Evolutionary conservation across 92 coral and sea anemone genomes (phyloP).

Genomic region (Montipora capitata): DNA sequence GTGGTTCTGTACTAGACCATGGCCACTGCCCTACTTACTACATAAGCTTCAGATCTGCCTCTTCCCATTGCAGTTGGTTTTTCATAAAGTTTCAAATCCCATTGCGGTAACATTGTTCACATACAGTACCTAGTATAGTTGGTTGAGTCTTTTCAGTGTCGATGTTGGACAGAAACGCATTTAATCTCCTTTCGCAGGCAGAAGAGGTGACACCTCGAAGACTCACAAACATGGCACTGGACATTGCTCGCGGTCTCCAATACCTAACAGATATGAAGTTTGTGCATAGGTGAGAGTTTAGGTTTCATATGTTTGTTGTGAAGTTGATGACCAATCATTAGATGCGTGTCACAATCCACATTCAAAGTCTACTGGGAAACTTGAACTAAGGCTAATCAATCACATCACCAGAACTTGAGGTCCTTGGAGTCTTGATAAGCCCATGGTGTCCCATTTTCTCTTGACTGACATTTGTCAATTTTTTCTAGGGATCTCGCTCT

Average conservation of each 20-base stretch:
- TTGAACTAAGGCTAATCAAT: background rate
- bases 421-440: background rate
- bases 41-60: too few relatives aligned
- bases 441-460: background rate
- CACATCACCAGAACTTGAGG: background rate
- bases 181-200: slow-evolving; percentile 44
- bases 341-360: too few relatives aligned
- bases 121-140: background rate
- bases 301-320: background rate
- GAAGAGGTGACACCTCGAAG: slow-evolving; percentile 84
- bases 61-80: too few relatives aligned
- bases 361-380: too few relatives aligned
- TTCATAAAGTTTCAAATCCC: too few relatives aligned
- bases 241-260: slow-evolving; percentile 87
- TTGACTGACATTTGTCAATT: too few relatives aligned
- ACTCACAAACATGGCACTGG: slow-evolving; percentile 88
- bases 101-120: too few relatives aligned
- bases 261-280: slow-evolving; percentile 76
- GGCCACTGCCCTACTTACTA: too few relatives aligned
- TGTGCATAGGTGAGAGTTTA: slow-evolving; percentile 75
- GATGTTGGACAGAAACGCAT: background rate
- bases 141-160: background rate
- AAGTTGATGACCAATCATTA: too few relatives aligned
- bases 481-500: slow-evolving; percentile 82
- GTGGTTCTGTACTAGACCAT: background rate